Evolutionary conservation across 2,888 invertebrate genomes (phyloP).

Genomic region (Plagiodera versicolora): DNA sequence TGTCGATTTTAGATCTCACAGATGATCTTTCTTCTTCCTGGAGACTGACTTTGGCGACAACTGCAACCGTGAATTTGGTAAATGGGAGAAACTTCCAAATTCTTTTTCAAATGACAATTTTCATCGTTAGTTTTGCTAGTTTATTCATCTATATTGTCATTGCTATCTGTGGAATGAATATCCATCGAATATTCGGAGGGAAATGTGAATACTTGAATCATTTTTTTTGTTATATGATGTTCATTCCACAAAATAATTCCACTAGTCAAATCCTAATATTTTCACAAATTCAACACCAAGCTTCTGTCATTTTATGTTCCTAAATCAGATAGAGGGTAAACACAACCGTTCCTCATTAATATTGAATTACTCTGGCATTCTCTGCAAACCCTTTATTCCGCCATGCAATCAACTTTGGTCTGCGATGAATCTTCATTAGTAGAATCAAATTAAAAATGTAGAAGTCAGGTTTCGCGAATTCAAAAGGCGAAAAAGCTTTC

Average conservation of each 20-base stretch:
- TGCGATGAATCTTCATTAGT: slow-evolving; percentile 3
- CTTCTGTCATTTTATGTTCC: neutral
- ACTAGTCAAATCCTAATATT: neutral
- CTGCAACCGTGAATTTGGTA: too few species aligned
- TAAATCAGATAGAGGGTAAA: slow-evolving; percentile 6
- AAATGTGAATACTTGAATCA: too few species aligned
- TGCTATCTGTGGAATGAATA: too few species aligned
- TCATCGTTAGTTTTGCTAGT: too few species aligned
- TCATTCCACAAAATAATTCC: neutral
- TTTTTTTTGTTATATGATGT: neutral
- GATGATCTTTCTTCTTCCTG: too few species aligned
- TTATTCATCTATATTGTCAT: too few species aligned
- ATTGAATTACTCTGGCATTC: slow-evolving; percentile 6
- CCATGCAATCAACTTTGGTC: neutral
- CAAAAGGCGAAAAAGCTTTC: neutral
- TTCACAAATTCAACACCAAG: neutral
- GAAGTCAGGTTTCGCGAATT: neutral
- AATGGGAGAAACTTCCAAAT: too few species aligned
- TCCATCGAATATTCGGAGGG: too few species aligned
- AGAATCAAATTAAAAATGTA: slow-evolving; percentile 9
- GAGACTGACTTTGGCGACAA: too few species aligned
- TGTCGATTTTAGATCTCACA: too few species aligned
- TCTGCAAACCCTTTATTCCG: slow-evolving; percentile 6
- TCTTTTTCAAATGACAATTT: too few species aligned
- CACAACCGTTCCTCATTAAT: slow-evolving; percentile 7